These are phyloP conservation scores for Lichenostomus cassidix DNA, from an alignment of 2,113 vertebrate species.

Conservation along the genomic window DNA sequence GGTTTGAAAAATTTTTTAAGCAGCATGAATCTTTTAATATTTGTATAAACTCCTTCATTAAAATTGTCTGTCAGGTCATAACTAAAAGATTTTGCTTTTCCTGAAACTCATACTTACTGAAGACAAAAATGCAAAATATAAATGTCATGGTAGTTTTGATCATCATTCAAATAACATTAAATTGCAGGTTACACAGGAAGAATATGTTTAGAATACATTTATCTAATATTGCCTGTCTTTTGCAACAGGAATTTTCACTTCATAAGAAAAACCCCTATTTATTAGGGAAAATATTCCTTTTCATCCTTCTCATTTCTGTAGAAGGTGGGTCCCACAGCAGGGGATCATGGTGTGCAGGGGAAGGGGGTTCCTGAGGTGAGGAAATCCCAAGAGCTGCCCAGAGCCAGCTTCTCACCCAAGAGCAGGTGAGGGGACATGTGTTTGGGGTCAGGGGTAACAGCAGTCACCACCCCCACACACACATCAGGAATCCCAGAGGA, in stretches of 20 bases:
- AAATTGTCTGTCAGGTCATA: not conserved
- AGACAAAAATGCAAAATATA: not conserved
- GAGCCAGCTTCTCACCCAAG: not conserved
- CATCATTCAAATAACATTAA: not conserved
- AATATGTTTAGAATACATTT: not conserved
- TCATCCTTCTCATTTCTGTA: accelerated
- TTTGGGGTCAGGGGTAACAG: not conserved
- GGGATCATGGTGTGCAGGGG: accelerated
- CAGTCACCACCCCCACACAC: not conserved
- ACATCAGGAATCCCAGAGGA: not conserved
- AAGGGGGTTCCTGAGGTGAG: not conserved
- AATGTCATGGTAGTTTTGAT: not conserved
- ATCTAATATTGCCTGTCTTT: not conserved
- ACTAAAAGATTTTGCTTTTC: not conserved
- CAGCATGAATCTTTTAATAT: not conserved
- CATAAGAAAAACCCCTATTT: not conserved
- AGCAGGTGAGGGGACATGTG: not conserved
- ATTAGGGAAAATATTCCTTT: not conserved
- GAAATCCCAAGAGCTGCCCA: not conserved
- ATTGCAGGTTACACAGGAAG: not conserved
- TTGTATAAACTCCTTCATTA: not conserved
- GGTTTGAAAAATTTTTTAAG: not conserved
- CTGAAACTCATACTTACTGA: not conserved
- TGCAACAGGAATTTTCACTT: not conserved
- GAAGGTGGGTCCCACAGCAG: not conserved